Conservation (phyloP, 2,113 vertebrate genomes). For the Baryphthengus martii region DNA sequence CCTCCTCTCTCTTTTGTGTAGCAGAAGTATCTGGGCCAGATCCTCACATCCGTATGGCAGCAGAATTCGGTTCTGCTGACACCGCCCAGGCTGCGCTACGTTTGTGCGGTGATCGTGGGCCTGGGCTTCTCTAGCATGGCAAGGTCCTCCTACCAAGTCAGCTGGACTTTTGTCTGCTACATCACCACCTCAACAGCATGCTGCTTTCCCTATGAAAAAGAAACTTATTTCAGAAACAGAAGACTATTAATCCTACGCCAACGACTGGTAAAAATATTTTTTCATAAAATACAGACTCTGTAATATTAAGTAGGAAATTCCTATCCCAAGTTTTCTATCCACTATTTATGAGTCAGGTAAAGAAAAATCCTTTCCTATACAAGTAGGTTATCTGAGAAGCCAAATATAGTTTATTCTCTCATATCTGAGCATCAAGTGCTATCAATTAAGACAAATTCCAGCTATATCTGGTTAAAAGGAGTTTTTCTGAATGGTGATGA, state of each 20-base stretch:
- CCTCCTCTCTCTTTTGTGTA: fast-evolving
- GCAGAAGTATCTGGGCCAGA: not conserved
- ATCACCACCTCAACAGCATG: not conserved
- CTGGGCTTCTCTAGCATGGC: not conserved
- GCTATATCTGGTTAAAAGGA: not conserved
- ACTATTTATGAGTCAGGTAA: not conserved
- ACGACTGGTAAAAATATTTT: not conserved
- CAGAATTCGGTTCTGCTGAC: not conserved
- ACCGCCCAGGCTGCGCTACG: fast-evolving
- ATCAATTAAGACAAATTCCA: not conserved
- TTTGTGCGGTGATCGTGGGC: not conserved
- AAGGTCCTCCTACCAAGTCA: not conserved
- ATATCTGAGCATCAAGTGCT: not conserved
- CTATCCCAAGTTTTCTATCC: not conserved
- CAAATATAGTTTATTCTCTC: not conserved
- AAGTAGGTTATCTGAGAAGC: not conserved
- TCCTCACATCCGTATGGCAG: not conserved
- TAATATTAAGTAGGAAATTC: not conserved
- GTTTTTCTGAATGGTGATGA: not conserved
- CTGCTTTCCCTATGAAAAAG: not conserved
- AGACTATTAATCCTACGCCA: not conserved
- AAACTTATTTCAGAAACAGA: not conserved
- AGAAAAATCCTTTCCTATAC: not conserved
- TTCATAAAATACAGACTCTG: not conserved
- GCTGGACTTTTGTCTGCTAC: too few species aligned